These are phyloP conservation scores for Microdon myrmicae DNA, from an alignment of 2,888 invertebrate genomes.

Conservation along the genomic window DNA sequence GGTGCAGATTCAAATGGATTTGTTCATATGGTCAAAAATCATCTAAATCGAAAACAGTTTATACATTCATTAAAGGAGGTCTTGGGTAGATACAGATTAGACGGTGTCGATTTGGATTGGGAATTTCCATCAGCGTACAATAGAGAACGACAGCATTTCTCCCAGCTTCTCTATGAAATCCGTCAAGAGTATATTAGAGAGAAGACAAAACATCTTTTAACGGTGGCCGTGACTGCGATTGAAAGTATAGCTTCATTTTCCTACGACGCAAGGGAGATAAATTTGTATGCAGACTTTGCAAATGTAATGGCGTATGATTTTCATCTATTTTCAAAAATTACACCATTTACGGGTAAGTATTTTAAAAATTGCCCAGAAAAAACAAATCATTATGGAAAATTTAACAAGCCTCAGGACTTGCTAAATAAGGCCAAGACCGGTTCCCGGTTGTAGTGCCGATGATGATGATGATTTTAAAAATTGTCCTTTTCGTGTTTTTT, in stretches of 20 bases:
- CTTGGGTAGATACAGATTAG: conserved; percentile 61
- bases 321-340: conserved; percentile 79
- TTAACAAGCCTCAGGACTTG: too few relatives aligned
- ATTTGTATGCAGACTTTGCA: conserved; percentile 83
- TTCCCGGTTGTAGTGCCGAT: too few relatives aligned
- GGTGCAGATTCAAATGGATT: conserved; percentile 73
- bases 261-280: conserved; percentile 82
- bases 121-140: conserved; percentile 81
- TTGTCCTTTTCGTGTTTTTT: too few relatives aligned
- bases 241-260: conserved; percentile 78
- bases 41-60: conserved; percentile 75
- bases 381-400: too few relatives aligned
- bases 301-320: conserved; percentile 95
- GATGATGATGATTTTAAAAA: too few relatives aligned
- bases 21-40: conserved; percentile 77
- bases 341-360: conserved; percentile 77
- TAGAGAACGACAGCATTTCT: conserved; percentile 78
- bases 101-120: conserved; percentile 78
- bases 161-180: conserved; percentile 79
- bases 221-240: conserved; percentile 84
- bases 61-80: conserved; percentile 69
- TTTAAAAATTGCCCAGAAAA: background rate
- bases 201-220: conserved; percentile 73
- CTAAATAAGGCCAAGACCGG: too few relatives aligned
- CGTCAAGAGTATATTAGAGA: conserved; percentile 74